phyloP scores from a whole-genome alignment of 2,888 invertebrate genomes.

The Stomorhina lunata region DNA sequence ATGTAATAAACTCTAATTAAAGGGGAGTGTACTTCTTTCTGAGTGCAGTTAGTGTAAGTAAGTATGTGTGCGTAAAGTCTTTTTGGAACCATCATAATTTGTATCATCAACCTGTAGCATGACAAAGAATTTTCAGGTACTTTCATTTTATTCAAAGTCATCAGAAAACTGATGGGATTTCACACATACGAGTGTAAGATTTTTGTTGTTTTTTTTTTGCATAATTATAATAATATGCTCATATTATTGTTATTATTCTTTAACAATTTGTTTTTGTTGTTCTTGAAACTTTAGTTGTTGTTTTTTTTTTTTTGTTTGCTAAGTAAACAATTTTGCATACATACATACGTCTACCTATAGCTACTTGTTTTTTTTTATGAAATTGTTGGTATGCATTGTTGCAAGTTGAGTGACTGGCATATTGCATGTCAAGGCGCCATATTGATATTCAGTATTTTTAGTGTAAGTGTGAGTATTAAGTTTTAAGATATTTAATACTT shows the following conservation, averaged over 20 bases:
- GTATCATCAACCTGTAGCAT: constrained; percentile 48
- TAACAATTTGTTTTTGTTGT: constrained; percentile 8
- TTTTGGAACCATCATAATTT: constrained; percentile 37
- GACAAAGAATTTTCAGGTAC: constrained; percentile 54
- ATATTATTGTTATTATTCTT: constrained; percentile 11
- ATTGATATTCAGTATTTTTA: constrained; percentile 60
- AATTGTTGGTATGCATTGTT: constrained; percentile 52
- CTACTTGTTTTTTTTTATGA: constrained; percentile 34
- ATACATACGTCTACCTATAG: not conserved
- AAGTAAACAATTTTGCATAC: constrained; percentile 36
- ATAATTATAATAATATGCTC: constrained; percentile 13
- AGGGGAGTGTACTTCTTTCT: constrained; percentile 50
- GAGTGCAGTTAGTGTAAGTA: not conserved
- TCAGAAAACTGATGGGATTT: constrained; percentile 12
- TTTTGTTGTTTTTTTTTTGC: constrained; percentile 18
- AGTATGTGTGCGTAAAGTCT: not conserved
- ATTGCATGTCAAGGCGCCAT: constrained; percentile 66
- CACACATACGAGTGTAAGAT: constrained; percentile 14
- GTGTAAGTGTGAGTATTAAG: constrained; percentile 3
- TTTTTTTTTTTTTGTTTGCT: too few species aligned
- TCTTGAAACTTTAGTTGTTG: not conserved
- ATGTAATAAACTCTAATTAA: constrained; percentile 60
- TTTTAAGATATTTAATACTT: not conserved
- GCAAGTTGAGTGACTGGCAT: constrained; percentile 56
- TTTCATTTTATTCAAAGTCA: constrained; percentile 31